Base-by-base conservation (phyloP, 2,113 vertebrate genomes). In the Hippocampus mohnikei region DNA sequence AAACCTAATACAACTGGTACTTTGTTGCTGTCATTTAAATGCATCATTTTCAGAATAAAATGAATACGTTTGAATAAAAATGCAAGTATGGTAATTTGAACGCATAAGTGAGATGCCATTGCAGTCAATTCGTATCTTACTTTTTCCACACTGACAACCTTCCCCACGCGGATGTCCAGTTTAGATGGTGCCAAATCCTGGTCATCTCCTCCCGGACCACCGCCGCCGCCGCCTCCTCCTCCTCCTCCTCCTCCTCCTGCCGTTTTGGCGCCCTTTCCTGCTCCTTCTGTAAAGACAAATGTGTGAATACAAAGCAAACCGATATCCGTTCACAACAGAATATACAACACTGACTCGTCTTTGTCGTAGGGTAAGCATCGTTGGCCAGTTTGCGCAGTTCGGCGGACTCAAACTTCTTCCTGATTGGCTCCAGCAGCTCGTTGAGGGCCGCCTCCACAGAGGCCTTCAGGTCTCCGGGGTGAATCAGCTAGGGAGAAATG, bases 401-500 rank as follows among this genome's bases (percentile, higher is more conserved):
- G 0, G 94, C 93, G 0, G 74, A 90, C 85, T 91, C 91, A 82
- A 98, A 98, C 87, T 94, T 98, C 81, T 98, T 97, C 72, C 97
- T 93, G 88, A 98, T 97, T 44, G 97, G 97, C 41, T 97, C 95
- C 69, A 99, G 88, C 40, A 99, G 89, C 62, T 94, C 93, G 88
- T 98, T 97, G 48, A 99, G 85, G 20, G 94, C 92, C 2, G 90
- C 90, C 84, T 99, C 97, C 71, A 99, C 94, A 0, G 97, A 98
- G 67, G 93, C 95, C 89, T 99, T 99, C 77, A 99, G 85, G 88
- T 99, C 97, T 79, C 96, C 97, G 0, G 97, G 97, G 71, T 99
- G 97, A 69, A 99, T 87, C 0, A 84, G 46, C 97, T 99, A 18
- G 62, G 44, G 69, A 72, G 65, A 73, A 27, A 67, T 60, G 13